These are phyloP conservation scores for Hyperoodon ampullatus DNA, from an alignment of 2,113 vertebrate genomes.

Conservation along the genomic window DNA sequence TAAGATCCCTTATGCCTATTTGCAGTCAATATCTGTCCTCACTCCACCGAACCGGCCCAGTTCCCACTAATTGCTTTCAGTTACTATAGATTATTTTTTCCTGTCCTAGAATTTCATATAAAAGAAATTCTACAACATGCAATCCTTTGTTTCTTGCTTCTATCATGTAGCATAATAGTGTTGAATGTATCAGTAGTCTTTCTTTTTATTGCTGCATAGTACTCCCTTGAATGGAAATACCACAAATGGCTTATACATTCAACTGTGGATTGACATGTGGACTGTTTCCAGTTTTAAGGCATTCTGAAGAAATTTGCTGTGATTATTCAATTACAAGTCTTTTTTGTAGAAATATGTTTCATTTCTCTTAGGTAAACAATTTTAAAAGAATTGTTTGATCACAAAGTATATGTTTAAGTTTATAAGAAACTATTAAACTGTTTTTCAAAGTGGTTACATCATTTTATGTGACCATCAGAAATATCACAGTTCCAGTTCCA, in stretches of 20 bases:
- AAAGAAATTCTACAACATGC: not conserved
- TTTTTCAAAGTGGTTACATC: not conserved
- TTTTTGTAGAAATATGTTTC: slow-evolving; percentile 5
- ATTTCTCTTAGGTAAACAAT: not conserved
- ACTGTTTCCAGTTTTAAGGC: not conserved
- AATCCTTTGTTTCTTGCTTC: not conserved
- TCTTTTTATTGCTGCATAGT: slow-evolving; percentile 17
- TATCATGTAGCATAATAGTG: not conserved
- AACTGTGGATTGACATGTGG: not conserved
- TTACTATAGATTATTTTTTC: not conserved
- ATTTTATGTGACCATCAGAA: not conserved
- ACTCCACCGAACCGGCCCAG: not conserved
- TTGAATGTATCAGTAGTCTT: not conserved
- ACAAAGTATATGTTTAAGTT: not conserved
- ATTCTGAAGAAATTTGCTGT: not conserved
- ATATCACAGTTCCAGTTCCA: not conserved
- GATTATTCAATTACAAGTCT: not conserved
- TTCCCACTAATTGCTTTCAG: not conserved
- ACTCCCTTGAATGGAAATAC: not conserved
- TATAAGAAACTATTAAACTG: not conserved
- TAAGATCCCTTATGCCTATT: not conserved
- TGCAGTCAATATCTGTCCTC: not conserved
- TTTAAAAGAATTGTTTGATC: not conserved
- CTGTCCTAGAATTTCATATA: not conserved
- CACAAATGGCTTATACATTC: not conserved